Conservation (phyloP, 2,888 invertebrate genomes). For the Cephus runcator region DNA sequence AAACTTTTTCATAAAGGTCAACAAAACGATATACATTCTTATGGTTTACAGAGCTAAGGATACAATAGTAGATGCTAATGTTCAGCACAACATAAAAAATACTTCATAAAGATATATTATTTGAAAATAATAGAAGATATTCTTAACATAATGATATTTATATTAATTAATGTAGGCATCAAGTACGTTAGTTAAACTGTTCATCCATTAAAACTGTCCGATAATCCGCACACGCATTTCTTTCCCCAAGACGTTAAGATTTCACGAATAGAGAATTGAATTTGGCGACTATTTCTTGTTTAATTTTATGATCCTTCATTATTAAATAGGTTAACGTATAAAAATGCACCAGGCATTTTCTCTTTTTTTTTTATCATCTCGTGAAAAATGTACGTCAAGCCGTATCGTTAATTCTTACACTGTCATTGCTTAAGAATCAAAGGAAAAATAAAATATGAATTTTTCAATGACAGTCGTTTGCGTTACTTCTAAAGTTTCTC, state of each 20-base stretch:
- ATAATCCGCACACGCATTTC: background rate
- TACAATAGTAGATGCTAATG: background rate
- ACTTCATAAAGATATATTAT: background rate
- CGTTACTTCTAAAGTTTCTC: background rate
- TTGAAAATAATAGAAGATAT: background rate
- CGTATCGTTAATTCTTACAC: background rate
- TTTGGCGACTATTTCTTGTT: background rate
- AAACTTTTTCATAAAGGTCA: slow-evolving; percentile 20
- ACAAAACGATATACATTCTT: slow-evolving; percentile 22
- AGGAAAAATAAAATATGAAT: slow-evolving; percentile 12
- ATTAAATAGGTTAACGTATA: background rate
- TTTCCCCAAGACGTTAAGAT: background rate
- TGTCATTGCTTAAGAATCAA: slow-evolving; percentile 7
- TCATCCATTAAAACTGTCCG: background rate
- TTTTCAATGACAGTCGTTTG: background rate
- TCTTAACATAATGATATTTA: background rate
- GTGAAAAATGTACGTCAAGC: background rate
- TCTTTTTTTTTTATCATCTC: background rate
- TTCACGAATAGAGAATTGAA: background rate
- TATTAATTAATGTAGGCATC: background rate
- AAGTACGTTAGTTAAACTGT: background rate
- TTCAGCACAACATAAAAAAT: background rate
- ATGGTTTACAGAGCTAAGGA: background rate
- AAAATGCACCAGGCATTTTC: background rate
- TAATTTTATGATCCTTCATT: background rate